Conservation (phyloP, 2,797 vertebrate species). For the Chrysocyon brachyurus region DNA sequence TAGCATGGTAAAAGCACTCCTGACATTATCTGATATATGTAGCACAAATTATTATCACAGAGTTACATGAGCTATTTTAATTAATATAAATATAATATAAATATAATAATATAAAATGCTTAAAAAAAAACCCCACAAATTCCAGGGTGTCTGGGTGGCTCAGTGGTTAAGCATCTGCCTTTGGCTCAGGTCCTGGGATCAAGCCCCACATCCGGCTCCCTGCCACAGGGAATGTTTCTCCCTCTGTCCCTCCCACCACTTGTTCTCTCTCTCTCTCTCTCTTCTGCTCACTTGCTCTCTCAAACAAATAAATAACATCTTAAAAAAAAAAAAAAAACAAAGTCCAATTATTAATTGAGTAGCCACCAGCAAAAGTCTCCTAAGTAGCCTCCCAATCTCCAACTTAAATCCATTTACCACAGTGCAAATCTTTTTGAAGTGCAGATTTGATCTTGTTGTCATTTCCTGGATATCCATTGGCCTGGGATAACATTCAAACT, state of each 20-base stretch:
- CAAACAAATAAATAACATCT: too few species aligned
- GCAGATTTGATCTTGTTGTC: background rate
- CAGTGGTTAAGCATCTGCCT: too few species aligned
- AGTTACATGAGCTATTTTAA: constrained; percentile 29
- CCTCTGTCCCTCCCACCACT: too few species aligned
- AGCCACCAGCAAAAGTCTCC: background rate
- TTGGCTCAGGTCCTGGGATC: too few species aligned
- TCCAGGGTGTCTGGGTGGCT: too few species aligned
- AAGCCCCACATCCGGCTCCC: too few species aligned
- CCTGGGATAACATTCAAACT: background rate
- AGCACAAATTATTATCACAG: background rate
- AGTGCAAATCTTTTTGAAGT: background rate
- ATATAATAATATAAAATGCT: background rate
- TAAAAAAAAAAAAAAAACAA: background rate
- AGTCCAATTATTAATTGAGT: background rate
- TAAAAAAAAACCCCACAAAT: background rate
- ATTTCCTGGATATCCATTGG: background rate
- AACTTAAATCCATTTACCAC: background rate
- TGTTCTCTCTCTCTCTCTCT: too few species aligned
- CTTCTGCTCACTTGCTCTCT: too few species aligned
- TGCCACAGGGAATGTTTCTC: too few species aligned
- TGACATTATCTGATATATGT: background rate
- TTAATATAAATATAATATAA: background rate
- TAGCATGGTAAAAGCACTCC: background rate
- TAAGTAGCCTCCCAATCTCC: background rate